A percentile compares a stretch with the other conserved stretches of the same genome.
Evolutionary conservation across 2,113 vertebrate species (phyloP).

Genomic region (Sterrhoptilus dennistouni): DNA sequence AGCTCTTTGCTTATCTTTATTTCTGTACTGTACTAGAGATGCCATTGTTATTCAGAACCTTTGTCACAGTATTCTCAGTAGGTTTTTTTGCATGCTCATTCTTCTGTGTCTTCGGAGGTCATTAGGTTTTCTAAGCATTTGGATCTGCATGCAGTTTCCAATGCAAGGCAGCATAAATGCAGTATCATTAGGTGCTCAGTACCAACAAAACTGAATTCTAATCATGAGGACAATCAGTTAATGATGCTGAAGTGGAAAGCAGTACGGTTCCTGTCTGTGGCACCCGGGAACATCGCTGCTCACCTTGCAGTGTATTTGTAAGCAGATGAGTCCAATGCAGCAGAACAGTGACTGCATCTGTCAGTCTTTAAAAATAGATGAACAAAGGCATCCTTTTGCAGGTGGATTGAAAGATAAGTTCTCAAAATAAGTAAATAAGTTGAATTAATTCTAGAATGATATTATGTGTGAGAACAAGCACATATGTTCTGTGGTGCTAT

Average conservation of each 20-base stretch:
- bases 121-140: background rate
- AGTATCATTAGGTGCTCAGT: background rate
- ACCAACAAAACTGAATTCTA: background rate
- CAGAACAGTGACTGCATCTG: background rate
- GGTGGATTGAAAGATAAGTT: background rate
- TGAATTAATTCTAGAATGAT: background rate
- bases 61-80: background rate
- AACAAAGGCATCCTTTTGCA: background rate
- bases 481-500: background rate
- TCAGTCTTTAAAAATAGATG: background rate
- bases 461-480: background rate
- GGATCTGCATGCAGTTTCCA: background rate
- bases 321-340: background rate
- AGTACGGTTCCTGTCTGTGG: background rate
- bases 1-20: background rate
- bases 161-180: background rate
- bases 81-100: background rate
- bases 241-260: background rate
- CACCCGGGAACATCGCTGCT: background rate
- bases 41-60: background rate
- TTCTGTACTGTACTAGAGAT: background rate
- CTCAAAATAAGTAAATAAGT: background rate
- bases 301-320: background rate
- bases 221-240: background rate
- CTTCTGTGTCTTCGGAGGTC: background rate